phyloP scores from a whole-genome alignment of 2,797 vertebrate genomes.

The Adelosebastes latens region DNA sequence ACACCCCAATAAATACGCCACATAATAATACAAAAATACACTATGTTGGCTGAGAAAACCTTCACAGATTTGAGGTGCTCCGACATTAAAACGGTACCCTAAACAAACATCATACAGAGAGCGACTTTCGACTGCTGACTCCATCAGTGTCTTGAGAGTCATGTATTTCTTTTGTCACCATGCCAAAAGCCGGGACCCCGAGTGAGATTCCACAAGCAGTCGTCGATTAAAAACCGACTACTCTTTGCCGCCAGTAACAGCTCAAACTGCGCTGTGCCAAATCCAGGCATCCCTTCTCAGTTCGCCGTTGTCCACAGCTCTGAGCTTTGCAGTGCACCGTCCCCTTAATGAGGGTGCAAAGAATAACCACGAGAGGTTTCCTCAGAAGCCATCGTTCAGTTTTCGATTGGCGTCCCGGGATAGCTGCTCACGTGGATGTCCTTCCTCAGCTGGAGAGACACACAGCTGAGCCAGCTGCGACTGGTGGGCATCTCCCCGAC shows the following conservation, averaged over 20 bases:
- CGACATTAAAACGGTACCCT: conserved; percentile 51
- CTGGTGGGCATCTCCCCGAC: conserved; percentile 87
- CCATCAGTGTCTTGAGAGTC: conserved; percentile 32
- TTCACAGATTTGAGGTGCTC: conserved; percentile 57
- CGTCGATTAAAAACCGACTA: conserved; percentile 8
- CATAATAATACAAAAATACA: conserved; percentile 77
- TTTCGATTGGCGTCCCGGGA: conserved; percentile 60
- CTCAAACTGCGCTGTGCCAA: conserved; percentile 28
- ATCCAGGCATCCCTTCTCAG: conserved; percentile 27
- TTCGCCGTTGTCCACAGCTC: conserved; percentile 11
- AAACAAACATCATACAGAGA: conserved; percentile 51
- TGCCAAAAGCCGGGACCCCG: conserved; percentile 6
- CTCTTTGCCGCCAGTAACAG: conserved; percentile 12
- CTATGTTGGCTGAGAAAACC: conserved; percentile 51
- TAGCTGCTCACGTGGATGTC: conserved; percentile 64
- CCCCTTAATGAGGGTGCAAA: neutral
- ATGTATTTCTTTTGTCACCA: conserved; percentile 10
- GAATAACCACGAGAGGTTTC: neutral
- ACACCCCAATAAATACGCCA: conserved; percentile 72
- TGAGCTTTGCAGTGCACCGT: conserved; percentile 3
- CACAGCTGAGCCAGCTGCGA: conserved; percentile 88
- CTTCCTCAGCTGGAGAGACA: conserved; percentile 83
- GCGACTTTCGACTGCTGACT: conserved; percentile 10
- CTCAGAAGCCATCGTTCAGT: conserved; percentile 41
- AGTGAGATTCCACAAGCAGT: conserved; percentile 18